Percentiles rank a stretch among this genome's conserved stretches.
Evolutionary conservation across 1,140 invertebrate species (phyloP).

Genomic region (Aphaenogaster floridana): DNA sequence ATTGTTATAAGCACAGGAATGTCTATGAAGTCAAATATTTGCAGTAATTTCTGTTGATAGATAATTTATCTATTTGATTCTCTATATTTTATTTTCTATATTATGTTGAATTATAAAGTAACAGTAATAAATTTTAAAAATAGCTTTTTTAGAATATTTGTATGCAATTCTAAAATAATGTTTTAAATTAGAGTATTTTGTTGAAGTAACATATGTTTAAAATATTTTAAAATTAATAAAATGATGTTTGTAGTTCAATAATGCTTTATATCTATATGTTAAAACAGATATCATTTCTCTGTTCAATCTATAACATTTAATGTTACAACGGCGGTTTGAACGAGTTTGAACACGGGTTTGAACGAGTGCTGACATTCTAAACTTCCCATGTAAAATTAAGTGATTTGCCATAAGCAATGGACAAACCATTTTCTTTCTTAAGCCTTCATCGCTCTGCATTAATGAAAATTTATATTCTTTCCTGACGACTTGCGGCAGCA

Average conservation of each 20-base stretch:
- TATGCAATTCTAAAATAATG: background rate
- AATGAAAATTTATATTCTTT: slow-evolving; percentile 75
- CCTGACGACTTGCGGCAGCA: slow-evolving; percentile 2
- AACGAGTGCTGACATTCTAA: background rate
- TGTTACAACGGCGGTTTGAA: background rate
- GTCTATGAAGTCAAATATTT: background rate
- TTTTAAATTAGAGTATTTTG: background rate
- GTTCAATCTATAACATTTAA: background rate
- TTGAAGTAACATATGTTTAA: background rate
- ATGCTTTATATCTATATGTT: background rate
- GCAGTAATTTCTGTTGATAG: background rate
- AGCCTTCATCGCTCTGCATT: slow-evolving; percentile 46
- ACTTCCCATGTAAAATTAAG: background rate
- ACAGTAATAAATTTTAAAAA: background rate
- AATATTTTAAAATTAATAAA: slow-evolving; percentile 8
- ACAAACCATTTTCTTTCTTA: slow-evolving; percentile 9
- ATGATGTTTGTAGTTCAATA: background rate
- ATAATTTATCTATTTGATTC: background rate
- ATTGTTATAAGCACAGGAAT: background rate
- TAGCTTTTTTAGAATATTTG: background rate
- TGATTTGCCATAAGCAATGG: slow-evolving; percentile 18
- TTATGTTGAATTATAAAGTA: background rate
- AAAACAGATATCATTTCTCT: background rate
- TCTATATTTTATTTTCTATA: background rate
- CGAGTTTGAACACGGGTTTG: background rate